Evolutionary conservation across 2,797 vertebrate species (phyloP).

Genomic region (Protosalanx chinensis): DNA sequence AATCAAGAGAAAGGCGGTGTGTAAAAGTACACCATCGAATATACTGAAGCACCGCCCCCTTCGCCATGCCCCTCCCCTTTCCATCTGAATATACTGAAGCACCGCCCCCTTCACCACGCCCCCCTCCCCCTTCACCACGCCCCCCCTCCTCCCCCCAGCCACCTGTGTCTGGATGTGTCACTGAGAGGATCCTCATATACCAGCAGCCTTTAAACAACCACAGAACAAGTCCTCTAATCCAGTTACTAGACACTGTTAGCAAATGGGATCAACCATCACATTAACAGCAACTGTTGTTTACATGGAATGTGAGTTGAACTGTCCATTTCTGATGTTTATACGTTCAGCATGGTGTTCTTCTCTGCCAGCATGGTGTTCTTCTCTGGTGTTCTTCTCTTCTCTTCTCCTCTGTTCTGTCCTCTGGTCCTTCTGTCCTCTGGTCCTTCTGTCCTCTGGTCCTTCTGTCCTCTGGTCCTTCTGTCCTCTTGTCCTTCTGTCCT

Average conservation of each 20-base stretch:
- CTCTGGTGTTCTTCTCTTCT: background rate
- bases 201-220: slow-evolving; percentile 1
- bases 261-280: background rate
- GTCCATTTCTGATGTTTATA: no score
- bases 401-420: no score
- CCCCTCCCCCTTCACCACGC: background rate
- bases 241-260: background rate
- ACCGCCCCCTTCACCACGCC: slow-evolving; percentile 33
- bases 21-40: slow-evolving; percentile 74
- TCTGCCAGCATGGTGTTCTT: background rate
- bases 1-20: slow-evolving; percentile 99
- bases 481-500: no score
- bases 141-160: slow-evolving; percentile 16
- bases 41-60: slow-evolving; percentile 38
- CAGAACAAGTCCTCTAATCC: background rate
- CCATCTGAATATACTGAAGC: slow-evolving; percentile 43
- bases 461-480: no score
- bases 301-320: slow-evolving; percentile 2
- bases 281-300: background rate
- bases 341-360: slow-evolving; percentile 35
- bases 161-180: slow-evolving; percentile 27
- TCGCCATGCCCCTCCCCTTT: background rate
- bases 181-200: background rate
- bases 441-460: no score
- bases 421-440: no score